Conservation (phyloP, 2,888 invertebrate genomes). For the Ditula angustiorana region DNA sequence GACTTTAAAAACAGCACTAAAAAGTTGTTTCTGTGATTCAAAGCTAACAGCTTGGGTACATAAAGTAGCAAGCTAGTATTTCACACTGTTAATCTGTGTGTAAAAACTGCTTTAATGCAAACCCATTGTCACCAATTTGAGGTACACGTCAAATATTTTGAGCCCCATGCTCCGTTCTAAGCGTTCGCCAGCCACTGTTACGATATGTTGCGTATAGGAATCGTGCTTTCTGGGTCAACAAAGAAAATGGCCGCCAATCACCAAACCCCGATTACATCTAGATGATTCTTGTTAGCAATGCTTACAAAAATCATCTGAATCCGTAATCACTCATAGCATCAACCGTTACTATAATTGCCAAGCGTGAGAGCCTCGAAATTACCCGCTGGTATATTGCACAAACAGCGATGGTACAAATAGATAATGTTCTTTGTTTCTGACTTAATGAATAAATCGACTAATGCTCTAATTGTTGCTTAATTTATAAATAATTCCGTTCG, state of each 20-base stretch:
- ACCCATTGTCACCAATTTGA: too few relatives aligned
- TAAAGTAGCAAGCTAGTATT: too few relatives aligned
- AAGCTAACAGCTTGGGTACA: too few relatives aligned
- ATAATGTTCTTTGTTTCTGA: slow-evolving; percentile 37
- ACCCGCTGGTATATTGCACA: slow-evolving; percentile 38
- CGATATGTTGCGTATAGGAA: too few relatives aligned
- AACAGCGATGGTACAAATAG: slow-evolving; percentile 37
- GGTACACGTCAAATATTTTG: too few relatives aligned
- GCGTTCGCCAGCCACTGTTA: background rate
- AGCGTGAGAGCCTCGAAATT: slow-evolving; percentile 37
- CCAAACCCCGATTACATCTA: slow-evolving; percentile 1
- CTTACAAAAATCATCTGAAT: slow-evolving; percentile 30
- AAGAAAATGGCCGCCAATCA: background rate
- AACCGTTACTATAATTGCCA: slow-evolving; percentile 35
- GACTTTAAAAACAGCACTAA: too few relatives aligned
- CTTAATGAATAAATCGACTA: slow-evolving; percentile 40
- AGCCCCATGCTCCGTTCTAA: too few relatives aligned
- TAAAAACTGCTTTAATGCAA: too few relatives aligned
- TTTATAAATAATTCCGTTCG: slow-evolving; percentile 32
- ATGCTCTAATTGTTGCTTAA: slow-evolving; percentile 39
- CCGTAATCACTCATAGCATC: slow-evolving; percentile 36
- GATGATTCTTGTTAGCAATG: slow-evolving; percentile 9
- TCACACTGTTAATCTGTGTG: too few relatives aligned
- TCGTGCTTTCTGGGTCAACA: background rate
- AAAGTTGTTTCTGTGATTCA: too few relatives aligned